These are phyloP conservation scores for Neostethus bicornis DNA, from an alignment of 2,797 vertebrate genomes.

Conservation along the genomic window DNA sequence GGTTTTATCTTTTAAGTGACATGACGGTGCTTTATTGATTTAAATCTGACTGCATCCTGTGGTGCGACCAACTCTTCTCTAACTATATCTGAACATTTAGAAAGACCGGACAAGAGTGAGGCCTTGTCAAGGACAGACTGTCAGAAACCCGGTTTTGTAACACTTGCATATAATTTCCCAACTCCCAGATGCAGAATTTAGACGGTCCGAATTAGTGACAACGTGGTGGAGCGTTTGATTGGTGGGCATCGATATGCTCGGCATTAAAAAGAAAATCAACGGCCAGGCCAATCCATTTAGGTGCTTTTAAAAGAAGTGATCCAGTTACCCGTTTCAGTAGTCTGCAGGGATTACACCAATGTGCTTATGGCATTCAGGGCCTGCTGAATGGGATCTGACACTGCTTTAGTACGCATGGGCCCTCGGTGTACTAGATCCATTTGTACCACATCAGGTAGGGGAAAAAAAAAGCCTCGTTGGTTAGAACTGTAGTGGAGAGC, in stretches of 20 bases:
- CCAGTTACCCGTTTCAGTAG: constrained; percentile 85
- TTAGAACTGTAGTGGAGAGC: constrained; percentile 10
- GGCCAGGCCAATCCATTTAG: constrained; percentile 84
- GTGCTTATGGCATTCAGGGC: constrained; percentile 83
- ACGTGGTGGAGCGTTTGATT: constrained; percentile 53
- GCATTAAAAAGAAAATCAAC: constrained; percentile 77
- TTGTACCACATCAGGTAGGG: constrained; percentile 44
- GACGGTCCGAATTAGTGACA: constrained; percentile 31
- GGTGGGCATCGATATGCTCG: constrained; percentile 68
- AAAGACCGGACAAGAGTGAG: constrained; percentile 40
- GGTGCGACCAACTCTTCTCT: constrained; percentile 19
- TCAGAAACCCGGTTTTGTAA: constrained; percentile 62
- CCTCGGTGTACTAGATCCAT: constrained; percentile 64
- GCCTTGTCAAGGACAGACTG: constrained; percentile 63
- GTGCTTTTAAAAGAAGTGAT: constrained; percentile 88
- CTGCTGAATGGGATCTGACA: constrained; percentile 74
- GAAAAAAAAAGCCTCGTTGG: constrained; percentile 34
- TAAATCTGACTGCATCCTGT: constrained; percentile 43
- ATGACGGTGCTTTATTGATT: constrained; percentile 31
- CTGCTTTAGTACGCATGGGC: constrained; percentile 72
- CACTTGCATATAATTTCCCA: constrained; percentile 50
- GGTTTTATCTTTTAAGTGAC: constrained; percentile 36
- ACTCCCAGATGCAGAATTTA: constrained; percentile 60
- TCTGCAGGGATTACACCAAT: constrained; percentile 85
- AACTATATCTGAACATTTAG: constrained; percentile 12